A percentile compares a stretch with the other conserved stretches of the same genome.
These are phyloP conservation scores for Phasianus colchicus DNA, from an alignment of 2,113 vertebrate genomes.

Conservation along the genomic window DNA sequence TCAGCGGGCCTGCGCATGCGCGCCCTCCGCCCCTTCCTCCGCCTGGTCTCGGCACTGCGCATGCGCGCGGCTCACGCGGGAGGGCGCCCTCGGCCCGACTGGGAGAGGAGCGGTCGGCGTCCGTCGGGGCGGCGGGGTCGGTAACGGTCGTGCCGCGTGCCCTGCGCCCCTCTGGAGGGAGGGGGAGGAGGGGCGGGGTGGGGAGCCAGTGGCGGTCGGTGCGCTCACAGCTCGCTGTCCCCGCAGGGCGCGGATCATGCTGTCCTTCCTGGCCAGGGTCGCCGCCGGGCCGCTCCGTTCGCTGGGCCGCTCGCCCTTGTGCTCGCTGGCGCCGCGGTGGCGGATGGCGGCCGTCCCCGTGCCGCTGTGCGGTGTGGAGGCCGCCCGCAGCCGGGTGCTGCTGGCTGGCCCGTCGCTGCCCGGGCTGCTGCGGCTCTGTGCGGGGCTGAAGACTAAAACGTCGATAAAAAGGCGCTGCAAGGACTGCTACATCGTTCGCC, in stretches of 20 bases:
- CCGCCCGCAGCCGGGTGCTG: conserved; percentile 35
- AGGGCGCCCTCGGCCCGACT: fast-evolving
- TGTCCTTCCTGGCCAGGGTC: neutral
- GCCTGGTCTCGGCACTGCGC: fast-evolving
- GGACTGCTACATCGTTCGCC: conserved; percentile 88
- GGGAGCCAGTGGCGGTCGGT: fast-evolving
- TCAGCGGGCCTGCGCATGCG: neutral
- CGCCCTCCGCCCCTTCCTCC: fast-evolving
- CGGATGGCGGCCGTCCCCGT: neutral
- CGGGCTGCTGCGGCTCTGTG: neutral
- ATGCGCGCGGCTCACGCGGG: neutral
- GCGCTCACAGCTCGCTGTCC: neutral
- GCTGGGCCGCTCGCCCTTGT: conserved; percentile 10
- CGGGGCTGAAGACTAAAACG: conserved; percentile 89
- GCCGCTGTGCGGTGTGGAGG: neutral
- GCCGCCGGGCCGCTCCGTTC: neutral
- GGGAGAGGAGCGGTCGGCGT: neutral
- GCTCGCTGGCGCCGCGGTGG: conserved; percentile 21
- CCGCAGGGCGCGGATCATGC: neutral
- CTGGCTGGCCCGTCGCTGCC: neutral
- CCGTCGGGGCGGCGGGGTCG: neutral
- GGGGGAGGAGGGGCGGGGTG: fast-evolving
- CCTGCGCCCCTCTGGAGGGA: no score
- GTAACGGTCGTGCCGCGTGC: no score
- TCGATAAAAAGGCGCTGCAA: conserved; percentile 86